These are phyloP conservation scores for Lepisosteus oculatus DNA, from an alignment of 2,113 vertebrate species.

Conservation along the genomic window DNA sequence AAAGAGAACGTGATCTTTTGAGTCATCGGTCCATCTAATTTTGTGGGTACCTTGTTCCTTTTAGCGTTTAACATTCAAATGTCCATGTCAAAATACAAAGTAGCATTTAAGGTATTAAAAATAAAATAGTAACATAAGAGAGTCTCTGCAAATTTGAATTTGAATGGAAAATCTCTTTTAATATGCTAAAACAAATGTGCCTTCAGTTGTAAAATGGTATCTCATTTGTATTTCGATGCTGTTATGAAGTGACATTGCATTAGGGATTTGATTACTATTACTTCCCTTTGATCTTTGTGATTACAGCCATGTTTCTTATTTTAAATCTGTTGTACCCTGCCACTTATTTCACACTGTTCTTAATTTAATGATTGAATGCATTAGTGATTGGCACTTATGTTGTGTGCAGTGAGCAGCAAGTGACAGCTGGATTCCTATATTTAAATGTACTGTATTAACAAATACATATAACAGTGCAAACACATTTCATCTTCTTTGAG, in stretches of 20 bases:
- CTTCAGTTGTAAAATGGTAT: conserved; percentile 20
- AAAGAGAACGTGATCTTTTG: too few relatives aligned
- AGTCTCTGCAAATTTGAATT: too few relatives aligned
- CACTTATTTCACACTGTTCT: conserved; percentile 25
- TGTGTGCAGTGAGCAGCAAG: conserved; percentile 20
- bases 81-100: too few relatives aligned
- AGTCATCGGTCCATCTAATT: too few relatives aligned
- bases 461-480: conserved; percentile 5
- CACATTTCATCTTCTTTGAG: too few relatives aligned
- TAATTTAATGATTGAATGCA: conserved; percentile 23
- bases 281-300: conserved; percentile 41
- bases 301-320: conserved; percentile 35
- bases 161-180: conserved; percentile 7
- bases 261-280: conserved; percentile 31
- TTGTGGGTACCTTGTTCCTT: too few relatives aligned
- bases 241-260: conserved; percentile 35
- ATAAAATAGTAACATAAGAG: too few relatives aligned
- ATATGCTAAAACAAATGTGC: conserved; percentile 27
- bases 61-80: too few relatives aligned
- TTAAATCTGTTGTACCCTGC: conserved; percentile 27
- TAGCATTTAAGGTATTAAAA: too few relatives aligned
- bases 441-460: conserved; percentile 25
- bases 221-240: conserved; percentile 32
- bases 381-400: conserved; percentile 27
- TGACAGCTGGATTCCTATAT: conserved; percentile 20